A percentile compares a stretch with the other conserved stretches of the same genome.
Conservation (phyloP, 2,113 vertebrate species). For the Acinonyx jubatus region DNA sequence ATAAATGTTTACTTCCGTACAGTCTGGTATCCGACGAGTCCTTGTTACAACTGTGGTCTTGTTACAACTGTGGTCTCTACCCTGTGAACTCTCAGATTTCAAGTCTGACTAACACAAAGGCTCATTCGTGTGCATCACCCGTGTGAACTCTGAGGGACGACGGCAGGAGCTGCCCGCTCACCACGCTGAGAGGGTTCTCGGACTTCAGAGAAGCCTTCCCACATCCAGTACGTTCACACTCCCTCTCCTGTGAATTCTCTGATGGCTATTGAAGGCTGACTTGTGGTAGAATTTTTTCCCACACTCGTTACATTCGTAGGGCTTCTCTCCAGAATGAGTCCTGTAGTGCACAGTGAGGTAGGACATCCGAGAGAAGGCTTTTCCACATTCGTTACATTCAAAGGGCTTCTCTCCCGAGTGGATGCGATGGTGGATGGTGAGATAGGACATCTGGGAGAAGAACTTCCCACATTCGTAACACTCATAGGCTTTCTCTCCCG, state of each 20-base stretch:
- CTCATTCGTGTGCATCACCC: background rate
- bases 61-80: background rate
- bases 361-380: slow-evolving; percentile 79
- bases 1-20: background rate
- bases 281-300: slow-evolving; percentile 79
- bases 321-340: slow-evolving; percentile 80
- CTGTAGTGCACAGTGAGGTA: slow-evolving; percentile 78
- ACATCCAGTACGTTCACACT: slow-evolving; percentile 10
- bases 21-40: background rate
- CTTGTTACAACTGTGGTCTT: background rate
- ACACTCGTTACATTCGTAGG: slow-evolving; percentile 75
- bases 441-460: slow-evolving; percentile 79
- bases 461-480: slow-evolving; percentile 79
- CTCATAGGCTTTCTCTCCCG: slow-evolving; percentile 79
- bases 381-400: slow-evolving; percentile 79
- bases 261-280: slow-evolving; percentile 79
- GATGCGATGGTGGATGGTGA: slow-evolving; percentile 79
- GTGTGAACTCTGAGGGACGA: background rate
- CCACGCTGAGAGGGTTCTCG: background rate
- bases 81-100: background rate
- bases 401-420: slow-evolving; percentile 82
- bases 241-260: slow-evolving; percentile 66
- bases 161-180: background rate
- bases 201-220: slow-evolving; percentile 55
- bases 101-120: background rate